Base-by-base conservation (phyloP, 2,888 invertebrate genomes). In the Caenorhabditis doughertyi region DNA sequence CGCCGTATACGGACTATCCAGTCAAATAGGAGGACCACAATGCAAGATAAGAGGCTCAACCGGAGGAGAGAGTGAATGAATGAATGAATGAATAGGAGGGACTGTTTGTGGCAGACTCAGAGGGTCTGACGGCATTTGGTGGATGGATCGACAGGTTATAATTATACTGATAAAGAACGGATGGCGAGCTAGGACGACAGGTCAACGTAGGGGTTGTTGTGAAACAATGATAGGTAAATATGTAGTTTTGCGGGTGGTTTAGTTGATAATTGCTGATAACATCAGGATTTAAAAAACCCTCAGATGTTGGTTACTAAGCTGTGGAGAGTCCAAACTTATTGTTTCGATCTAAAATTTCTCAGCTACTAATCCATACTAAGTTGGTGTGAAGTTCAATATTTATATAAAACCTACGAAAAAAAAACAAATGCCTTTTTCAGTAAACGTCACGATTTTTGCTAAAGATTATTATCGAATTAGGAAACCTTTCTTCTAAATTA, bases 71-170 rank as follows among this genome's bases (percentile, higher is more conserved):
- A 49, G 1, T n/a, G 39, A 21, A 55, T 35, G 60, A 56, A 8
- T 32, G n/a, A n/a, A n/a, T n/a, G n/a, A n/a, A 27, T 35, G 29
- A 16, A 53, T 35, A 18, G 23, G 42, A 29, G 23, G 62, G 51
- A 32, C 29, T 32, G 60, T 56, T 55, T 60, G 23, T 64, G 73
- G 35, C 74, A 74, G 65, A 56, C 32, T 49, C n/a, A 25, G 44
- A 35, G 44, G 64, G 74, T 68, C 76, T 76, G 76, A 29, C 58
- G 67, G 51, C 76, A 76, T 49, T 58, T 76, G 76, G 76, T 58
- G 58, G 67, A 76, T 60, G 68, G 53, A 51, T 23, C 51, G 76
- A 56, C 67, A 76, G 67, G 67, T 58, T 39, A 51, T 76, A 76
- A 76, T 76, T 76, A 68, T 58, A 56, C 32, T 70, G 70, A 70